Conservation (phyloP, 2,797 vertebrate genomes). For the Xenopus petersii region DNA sequence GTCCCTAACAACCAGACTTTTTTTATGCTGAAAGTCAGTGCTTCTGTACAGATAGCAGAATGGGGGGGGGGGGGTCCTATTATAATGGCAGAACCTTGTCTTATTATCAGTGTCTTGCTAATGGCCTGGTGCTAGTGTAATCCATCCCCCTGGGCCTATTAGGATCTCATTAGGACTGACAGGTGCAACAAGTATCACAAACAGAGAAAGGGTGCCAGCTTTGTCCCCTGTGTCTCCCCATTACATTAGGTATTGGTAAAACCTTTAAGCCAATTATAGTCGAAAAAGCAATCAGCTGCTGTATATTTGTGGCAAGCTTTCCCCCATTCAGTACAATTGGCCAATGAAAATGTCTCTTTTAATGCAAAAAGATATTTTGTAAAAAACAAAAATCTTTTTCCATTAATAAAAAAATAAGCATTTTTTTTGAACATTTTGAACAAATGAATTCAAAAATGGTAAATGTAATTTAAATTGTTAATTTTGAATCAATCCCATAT, state of each 20-base stretch:
- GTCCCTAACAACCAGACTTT: neutral
- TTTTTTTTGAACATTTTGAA: too few species aligned
- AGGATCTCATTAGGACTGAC: conserved; percentile 71
- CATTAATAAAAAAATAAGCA: too few species aligned
- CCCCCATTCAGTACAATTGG: neutral
- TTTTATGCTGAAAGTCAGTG: neutral
- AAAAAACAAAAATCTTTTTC: too few species aligned
- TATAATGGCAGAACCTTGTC: neutral
- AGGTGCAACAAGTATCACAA: conserved; percentile 69
- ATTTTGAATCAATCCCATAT: too few species aligned
- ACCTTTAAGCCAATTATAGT: conserved; percentile 42
- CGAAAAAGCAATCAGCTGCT: conserved; percentile 20
- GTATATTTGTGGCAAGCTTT: neutral
- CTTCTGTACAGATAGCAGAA: neutral
- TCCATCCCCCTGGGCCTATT: conserved; percentile 59
- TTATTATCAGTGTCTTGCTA: conserved; percentile 33
- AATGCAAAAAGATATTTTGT: too few species aligned
- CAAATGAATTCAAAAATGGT: too few species aligned
- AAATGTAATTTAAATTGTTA: too few species aligned
- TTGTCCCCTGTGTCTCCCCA: conserved; percentile 2
- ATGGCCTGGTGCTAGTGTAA: conserved; percentile 38
- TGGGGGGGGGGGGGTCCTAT: neutral
- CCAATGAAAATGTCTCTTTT: neutral
- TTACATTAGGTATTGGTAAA: conserved; percentile 37
- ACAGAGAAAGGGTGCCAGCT: neutral